Evolutionary conservation across 2,797 vertebrate species (phyloP).

Genomic region (Florisuga fusca): DNA sequence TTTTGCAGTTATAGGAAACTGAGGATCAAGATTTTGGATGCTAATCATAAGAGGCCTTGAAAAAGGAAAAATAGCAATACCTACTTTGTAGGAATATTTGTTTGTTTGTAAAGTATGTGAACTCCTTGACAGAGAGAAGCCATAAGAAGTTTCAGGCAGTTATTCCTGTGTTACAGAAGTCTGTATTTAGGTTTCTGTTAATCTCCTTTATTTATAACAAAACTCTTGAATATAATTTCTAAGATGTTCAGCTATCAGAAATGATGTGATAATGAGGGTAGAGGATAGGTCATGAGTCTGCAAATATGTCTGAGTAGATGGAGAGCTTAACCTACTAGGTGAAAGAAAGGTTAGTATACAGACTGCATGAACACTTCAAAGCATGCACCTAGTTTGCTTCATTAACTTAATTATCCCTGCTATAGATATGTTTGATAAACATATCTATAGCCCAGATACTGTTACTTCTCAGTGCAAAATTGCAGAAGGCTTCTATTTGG

Average conservation of each 20-base stretch:
- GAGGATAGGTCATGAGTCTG: conserved; percentile 71
- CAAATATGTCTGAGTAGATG: conserved; percentile 74
- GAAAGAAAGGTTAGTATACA: conserved; percentile 75
- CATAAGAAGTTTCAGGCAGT: background rate
- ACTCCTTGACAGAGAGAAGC: background rate
- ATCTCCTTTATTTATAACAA: conserved; percentile 44
- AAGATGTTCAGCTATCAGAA: conserved; percentile 48
- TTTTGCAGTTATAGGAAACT: background rate
- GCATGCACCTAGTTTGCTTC: conserved; percentile 65
- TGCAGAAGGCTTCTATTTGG: conserved; percentile 60
- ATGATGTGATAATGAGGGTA: conserved; percentile 76
- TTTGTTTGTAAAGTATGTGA: background rate
- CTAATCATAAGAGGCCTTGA: background rate
- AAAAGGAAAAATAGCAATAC: background rate
- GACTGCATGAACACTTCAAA: conserved; percentile 78
- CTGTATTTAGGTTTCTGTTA: conserved; percentile 23
- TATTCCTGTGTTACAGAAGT: background rate
- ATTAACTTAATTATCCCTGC: conserved; percentile 80
- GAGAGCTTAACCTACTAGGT: conserved; percentile 77
- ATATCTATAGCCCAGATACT: conserved; percentile 75
- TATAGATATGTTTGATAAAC: conserved; percentile 76
- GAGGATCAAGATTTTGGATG: background rate
- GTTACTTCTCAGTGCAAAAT: conserved; percentile 74
- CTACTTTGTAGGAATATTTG: background rate
- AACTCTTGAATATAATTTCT: conserved; percentile 53